Evolutionary conservation across 2,113 vertebrate genomes (phyloP).

Genomic region (Irena cyanogastra): DNA sequence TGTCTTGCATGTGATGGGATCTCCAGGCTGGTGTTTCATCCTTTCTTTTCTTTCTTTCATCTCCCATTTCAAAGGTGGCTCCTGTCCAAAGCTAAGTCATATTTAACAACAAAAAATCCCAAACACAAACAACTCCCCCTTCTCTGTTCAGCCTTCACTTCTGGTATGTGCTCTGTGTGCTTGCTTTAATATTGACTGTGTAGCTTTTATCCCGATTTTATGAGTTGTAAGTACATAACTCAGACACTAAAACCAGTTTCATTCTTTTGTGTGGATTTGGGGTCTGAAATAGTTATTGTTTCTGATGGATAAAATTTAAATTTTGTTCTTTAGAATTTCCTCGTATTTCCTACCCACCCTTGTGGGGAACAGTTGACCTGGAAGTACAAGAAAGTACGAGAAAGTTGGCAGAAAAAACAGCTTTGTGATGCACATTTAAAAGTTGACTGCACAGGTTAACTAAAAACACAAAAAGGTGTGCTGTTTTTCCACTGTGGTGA

Average conservation of each 20-base stretch:
- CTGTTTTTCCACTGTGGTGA: background rate
- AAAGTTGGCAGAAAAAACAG: background rate
- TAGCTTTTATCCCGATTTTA: background rate
- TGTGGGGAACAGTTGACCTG: background rate
- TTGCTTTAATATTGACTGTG: background rate
- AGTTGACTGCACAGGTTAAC: background rate
- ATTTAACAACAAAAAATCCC: background rate
- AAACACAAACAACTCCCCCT: background rate
- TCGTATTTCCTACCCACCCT: background rate
- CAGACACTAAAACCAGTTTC: background rate
- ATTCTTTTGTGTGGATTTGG: background rate
- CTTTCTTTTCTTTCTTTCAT: background rate
- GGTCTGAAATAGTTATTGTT: background rate
- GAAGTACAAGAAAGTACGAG: background rate
- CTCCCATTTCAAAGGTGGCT: background rate
- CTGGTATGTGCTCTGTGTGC: background rate
- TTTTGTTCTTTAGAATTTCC: background rate
- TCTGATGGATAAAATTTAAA: background rate
- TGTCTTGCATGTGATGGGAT: rapidly evolving
- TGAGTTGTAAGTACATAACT: background rate
- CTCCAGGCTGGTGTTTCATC: background rate
- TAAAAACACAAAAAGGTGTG: background rate
- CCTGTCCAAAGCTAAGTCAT: background rate
- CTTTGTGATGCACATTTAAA: background rate
- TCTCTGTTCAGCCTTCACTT: background rate